Evolutionary conservation across 2,797 vertebrate genomes (phyloP).

Genomic region (Lagocephalus sceleratus): DNA sequence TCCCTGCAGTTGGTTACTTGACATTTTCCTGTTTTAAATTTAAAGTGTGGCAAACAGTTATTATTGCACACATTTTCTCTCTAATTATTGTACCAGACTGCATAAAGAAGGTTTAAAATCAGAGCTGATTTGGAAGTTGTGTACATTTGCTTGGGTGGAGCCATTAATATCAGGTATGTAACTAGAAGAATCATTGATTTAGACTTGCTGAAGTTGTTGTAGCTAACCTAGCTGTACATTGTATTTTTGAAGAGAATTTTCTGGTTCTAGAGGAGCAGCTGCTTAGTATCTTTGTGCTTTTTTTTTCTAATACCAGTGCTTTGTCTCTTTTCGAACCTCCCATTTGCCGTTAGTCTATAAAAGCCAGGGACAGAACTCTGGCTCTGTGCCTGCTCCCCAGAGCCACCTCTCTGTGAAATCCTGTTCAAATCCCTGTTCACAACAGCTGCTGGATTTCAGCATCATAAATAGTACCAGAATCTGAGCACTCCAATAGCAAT

Average conservation of each 20-base stretch:
- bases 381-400: slow-evolving; percentile 57
- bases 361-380: slow-evolving; percentile 56
- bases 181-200: slow-evolving; percentile 20
- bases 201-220: slow-evolving; percentile 43
- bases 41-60: slow-evolving; percentile 20
- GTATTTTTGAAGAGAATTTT: slow-evolving; percentile 47
- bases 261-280: slow-evolving; percentile 69
- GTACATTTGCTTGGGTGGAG: slow-evolving; percentile 9
- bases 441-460: slow-evolving; percentile 58
- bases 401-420: slow-evolving; percentile 52
- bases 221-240: slow-evolving; percentile 59
- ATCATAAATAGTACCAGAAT: slow-evolving; percentile 25
- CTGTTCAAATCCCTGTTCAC: slow-evolving; percentile 28
- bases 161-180: slow-evolving; percentile 13
- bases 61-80: slow-evolving; percentile 1
- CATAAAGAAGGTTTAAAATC: neutral
- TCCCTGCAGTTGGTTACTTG: slow-evolving; percentile 54
- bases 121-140: slow-evolving; percentile 4
- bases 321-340: slow-evolving; percentile 65
- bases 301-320: slow-evolving; percentile 40
- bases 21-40: slow-evolving; percentile 74
- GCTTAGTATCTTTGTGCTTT: slow-evolving; percentile 56
- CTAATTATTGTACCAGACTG: neutral
- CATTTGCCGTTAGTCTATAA: slow-evolving; percentile 61
- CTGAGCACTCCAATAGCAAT: slow-evolving; percentile 9